phyloP scores from a whole-genome alignment of 2,797 vertebrate species.

The Silurus lanzhouensis region DNA sequence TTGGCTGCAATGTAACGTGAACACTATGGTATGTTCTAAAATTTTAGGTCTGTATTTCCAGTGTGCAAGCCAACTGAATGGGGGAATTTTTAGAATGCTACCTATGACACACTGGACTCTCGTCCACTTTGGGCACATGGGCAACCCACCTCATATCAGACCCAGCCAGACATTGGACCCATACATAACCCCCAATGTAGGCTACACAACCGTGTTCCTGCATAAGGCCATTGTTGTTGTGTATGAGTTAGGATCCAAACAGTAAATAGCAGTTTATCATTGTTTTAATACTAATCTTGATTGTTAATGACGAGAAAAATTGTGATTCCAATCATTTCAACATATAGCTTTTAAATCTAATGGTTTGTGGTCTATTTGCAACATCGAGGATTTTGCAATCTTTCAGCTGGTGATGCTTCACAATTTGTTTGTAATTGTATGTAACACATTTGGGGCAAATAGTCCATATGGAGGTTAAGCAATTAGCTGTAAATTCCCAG shows the following conservation, averaged over 20 bases:
- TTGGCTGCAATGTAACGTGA: too few relatives aligned
- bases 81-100: neutral
- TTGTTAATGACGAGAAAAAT: neutral
- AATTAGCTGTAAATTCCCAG: slow-evolving; percentile 8
- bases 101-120: neutral
- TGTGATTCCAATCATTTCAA: neutral
- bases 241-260: neutral
- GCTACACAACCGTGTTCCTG: neutral
- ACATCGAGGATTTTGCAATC: neutral
- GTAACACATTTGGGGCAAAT: neutral
- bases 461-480: slow-evolving; percentile 1
- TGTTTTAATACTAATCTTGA: neutral
- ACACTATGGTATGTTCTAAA: too few relatives aligned
- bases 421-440: neutral
- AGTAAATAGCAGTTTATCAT: neutral
- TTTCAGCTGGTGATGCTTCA: neutral
- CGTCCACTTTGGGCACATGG: neutral
- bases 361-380: neutral
- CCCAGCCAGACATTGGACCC: too few relatives aligned
- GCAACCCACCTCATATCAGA: neutral
- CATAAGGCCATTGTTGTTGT: neutral
- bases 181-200: neutral
- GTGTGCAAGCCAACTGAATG: neutral
- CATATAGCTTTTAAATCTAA: neutral
- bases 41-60: neutral